Base-by-base conservation (phyloP, 2,888 invertebrate genomes). In the Drosophila ochracea region DNA sequence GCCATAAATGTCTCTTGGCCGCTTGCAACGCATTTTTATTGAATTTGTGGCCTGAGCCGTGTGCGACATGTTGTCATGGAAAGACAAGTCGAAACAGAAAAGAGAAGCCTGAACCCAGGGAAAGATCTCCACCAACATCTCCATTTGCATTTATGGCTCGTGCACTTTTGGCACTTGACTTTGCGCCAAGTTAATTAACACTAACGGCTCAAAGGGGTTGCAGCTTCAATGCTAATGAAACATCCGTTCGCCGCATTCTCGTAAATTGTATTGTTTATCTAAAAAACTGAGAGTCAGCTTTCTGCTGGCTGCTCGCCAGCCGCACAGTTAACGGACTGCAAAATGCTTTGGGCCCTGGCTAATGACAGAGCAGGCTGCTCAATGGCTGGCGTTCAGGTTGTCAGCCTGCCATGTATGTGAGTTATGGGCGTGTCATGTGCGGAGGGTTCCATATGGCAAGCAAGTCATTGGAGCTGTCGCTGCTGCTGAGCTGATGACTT, bases 251-350 rank as follows among this genome's bases (percentile, higher is more conserved):
- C 69, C 78, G 76, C 87, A 78, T 47, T 39, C 68, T 54, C 76
- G 76, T 84, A 84, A 84, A 89, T 84, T 87, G 77, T 80, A 89
- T 85, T 85, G 85, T 90, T 85, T 85, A 85, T 85, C 85, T 79
- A 73, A 60, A 60, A 58, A 54, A 67, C 61, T 59, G 30, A 30
- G 58, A 59, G 50, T 53, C 39, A 59, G 43, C 61, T 25, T 21
- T 78, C 63, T 66, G 58, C 63, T 80, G 79, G 82, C 82, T 49
- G 54, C 10, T 37, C 61, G 74, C 82, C 79, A 81, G 79, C 50
- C 75, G 65, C 54, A 64, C 55, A 72, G 66, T 73, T 76, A 78
- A 80, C 73, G 64, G 70, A 50, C 73, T 70, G 61, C 69, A 64
- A 73, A 81, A 73, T 64, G 68, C 64, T 76, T 67, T 57, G 19